Percentiles rank a stretch among this genome's conserved stretches.
Evolutionary conservation across 2,113 vertebrate genomes (phyloP).

Genomic region (Cavia aperea): DNA sequence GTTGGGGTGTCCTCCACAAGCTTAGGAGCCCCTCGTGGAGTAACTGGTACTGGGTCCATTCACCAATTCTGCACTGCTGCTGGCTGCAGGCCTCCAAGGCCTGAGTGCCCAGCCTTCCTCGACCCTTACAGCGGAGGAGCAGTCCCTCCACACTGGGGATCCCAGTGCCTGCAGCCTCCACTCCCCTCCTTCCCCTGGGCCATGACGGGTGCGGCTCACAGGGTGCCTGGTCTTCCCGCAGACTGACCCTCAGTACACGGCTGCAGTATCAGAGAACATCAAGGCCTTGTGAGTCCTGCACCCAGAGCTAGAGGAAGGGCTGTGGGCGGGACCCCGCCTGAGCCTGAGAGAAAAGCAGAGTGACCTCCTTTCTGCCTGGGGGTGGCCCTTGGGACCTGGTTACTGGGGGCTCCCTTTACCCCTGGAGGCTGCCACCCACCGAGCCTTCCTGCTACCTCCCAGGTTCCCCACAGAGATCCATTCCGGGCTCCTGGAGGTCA

Average conservation of each 20-base stretch:
- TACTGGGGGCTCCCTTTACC: neutral
- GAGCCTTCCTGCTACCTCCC: conserved; percentile 50
- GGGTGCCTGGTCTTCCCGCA: conserved; percentile 73
- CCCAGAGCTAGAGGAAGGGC: conserved; percentile 22
- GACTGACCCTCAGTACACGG: conserved; percentile 83
- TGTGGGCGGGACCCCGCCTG: neutral
- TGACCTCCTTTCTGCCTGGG: too few relatives aligned
- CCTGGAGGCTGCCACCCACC: neutral
- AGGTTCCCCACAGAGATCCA: conserved; percentile 92
- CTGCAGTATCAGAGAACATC: conserved; percentile 82
- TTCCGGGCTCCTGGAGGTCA: conserved; percentile 91
- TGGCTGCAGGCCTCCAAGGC: neutral
- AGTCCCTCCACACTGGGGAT: neutral
- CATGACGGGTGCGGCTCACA: conserved; percentile 7
- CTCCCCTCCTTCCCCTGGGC: neutral
- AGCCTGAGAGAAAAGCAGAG: too few relatives aligned
- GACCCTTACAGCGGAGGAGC: neutral
- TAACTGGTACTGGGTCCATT: neutral
- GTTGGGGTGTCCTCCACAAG: neutral
- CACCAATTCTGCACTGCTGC: accelerated
- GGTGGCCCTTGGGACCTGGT: neutral
- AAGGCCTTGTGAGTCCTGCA: conserved; percentile 81
- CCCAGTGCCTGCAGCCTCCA: neutral
- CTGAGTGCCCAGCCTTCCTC: neutral
- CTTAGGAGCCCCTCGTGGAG: neutral